Conservation (phyloP, 2,888 invertebrate genomes). For the Dione vanillae region DNA sequence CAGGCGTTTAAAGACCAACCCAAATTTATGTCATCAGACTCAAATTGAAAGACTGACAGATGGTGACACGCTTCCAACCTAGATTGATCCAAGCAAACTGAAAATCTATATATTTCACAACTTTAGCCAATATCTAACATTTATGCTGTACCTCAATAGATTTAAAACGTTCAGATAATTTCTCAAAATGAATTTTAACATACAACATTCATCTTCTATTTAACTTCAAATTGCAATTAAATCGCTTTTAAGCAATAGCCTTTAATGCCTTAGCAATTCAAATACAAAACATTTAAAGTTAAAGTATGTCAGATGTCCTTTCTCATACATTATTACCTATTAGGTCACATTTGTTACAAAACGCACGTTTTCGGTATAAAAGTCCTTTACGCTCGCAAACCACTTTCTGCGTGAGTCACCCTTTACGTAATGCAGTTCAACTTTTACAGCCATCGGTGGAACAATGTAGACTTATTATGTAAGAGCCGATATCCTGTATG, state of each 20-base stretch:
- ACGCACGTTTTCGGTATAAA: constrained; percentile 34
- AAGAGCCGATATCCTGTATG: constrained; percentile 35
- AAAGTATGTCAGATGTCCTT: constrained; percentile 1
- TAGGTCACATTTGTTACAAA: constrained; percentile 24
- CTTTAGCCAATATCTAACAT: too few species aligned
- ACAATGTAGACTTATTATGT: constrained; percentile 35
- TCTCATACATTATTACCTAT: constrained; percentile 7
- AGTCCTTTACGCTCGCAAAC: constrained; percentile 11
- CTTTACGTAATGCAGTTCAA: constrained; percentile 35
- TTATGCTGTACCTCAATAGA: too few species aligned
- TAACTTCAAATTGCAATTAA: background rate
- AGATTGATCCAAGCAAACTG: too few species aligned
- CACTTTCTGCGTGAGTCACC: constrained; percentile 43
- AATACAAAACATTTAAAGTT: constrained; percentile 1
- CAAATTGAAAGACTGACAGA: too few species aligned
- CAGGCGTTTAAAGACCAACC: too few species aligned
- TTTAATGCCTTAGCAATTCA: background rate
- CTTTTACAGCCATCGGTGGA: constrained; percentile 22
- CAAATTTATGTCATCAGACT: too few species aligned
- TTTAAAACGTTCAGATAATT: background rate
- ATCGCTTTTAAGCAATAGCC: constrained; percentile 3
- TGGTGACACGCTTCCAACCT: too few species aligned
- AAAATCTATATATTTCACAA: too few species aligned
- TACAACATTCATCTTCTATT: background rate
- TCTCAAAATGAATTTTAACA: background rate